phyloP scores from a whole-genome alignment of 2,113 vertebrate species.

The Trichomycterus rosablanca region DNA sequence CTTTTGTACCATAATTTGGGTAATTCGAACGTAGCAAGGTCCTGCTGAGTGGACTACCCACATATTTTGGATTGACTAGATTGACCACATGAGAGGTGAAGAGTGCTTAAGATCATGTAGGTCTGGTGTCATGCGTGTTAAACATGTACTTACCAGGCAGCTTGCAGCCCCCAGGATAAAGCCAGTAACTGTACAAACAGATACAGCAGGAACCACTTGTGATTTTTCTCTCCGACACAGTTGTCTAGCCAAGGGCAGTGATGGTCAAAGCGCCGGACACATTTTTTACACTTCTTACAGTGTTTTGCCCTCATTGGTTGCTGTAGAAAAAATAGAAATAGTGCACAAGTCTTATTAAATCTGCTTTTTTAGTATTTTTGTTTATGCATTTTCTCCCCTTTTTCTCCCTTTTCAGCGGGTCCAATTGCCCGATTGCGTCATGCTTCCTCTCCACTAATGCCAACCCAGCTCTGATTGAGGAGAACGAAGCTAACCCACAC shows the following conservation, averaged over 20 bases:
- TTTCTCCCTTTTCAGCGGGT: too few relatives aligned
- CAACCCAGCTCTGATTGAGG: too few relatives aligned
- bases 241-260: constrained; percentile 96
- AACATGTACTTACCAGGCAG: constrained; percentile 77
- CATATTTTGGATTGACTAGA: too few relatives aligned
- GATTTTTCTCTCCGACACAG: constrained; percentile 90
- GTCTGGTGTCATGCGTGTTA: neutral
- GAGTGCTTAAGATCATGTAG: too few relatives aligned
- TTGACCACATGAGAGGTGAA: too few relatives aligned
- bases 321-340: constrained; percentile 57
- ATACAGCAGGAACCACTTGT: constrained; percentile 83
- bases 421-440: too few relatives aligned
- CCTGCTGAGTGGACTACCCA: too few relatives aligned
- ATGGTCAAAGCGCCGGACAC: constrained; percentile 87
- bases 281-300: constrained; percentile 79
- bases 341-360: neutral
- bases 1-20: too few relatives aligned
- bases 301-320: constrained; percentile 90
- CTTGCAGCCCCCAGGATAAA: constrained; percentile 77
- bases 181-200: constrained; percentile 77
- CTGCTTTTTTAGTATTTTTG: neutral
- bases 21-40: too few relatives aligned
- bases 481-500: too few relatives aligned
- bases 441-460: too few relatives aligned
- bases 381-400: too few relatives aligned